phyloP scores from a whole-genome alignment of 2,888 invertebrate genomes.

The Cataglyphis cursor region DNA sequence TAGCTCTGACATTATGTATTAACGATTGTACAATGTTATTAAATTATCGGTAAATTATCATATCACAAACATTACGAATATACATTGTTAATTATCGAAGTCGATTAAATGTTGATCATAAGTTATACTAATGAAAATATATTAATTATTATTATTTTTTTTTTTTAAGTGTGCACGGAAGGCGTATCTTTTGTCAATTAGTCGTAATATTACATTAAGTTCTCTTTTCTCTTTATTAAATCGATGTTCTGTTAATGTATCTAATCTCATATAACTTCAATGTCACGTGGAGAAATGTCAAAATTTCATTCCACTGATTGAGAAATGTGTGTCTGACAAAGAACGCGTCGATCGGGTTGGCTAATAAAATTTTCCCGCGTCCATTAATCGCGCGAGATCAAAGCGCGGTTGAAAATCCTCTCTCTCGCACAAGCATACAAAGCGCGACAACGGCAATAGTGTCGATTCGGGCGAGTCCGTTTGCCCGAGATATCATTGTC shows the following conservation, averaged over 20 bases:
- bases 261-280: slow-evolving; percentile 5
- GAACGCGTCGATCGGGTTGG: not conserved
- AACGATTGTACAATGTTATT: not conserved
- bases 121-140: not conserved
- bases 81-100: not conserved
- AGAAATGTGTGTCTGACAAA: slow-evolving; percentile 6
- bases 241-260: not conserved
- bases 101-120: not conserved
- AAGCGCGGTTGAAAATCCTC: slow-evolving; percentile 21
- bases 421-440: not conserved
- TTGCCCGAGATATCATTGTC: slow-evolving; percentile 29
- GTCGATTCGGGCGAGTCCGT: slow-evolving; percentile 3
- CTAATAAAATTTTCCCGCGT: slow-evolving; percentile 41
- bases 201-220: not conserved
- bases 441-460: not conserved
- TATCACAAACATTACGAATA: not conserved
- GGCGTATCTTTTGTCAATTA: not conserved
- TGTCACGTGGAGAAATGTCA: slow-evolving; percentile 10
- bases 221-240: not conserved
- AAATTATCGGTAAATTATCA: not conserved
- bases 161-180: not conserved
- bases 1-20: not conserved
- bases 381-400: slow-evolving; percentile 46
- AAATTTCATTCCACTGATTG: slow-evolving; percentile 9
- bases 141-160: not conserved